Percentiles rank a stretch among this genome's conserved stretches.
These are phyloP conservation scores for Ptychoptera contaminata DNA, from an alignment of 2,888 invertebrate genomes.

Conservation along the genomic window DNA sequence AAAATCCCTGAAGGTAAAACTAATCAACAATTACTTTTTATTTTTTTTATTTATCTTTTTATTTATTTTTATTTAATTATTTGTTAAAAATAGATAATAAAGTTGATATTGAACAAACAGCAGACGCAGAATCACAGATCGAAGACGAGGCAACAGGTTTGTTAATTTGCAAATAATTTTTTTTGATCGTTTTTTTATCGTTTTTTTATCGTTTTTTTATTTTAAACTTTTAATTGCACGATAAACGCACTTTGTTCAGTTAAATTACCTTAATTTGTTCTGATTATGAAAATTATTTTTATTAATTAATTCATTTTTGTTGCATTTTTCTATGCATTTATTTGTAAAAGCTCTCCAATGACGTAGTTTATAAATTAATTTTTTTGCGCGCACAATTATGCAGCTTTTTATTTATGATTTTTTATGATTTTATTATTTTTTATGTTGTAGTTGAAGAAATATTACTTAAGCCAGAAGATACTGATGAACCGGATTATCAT, in stretches of 20 bases:
- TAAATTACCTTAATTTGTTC: too few relatives aligned
- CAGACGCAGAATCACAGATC: slow-evolving; percentile 23
- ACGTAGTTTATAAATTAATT: not conserved
- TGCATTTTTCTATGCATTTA: too few relatives aligned
- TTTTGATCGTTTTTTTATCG: slow-evolving; percentile 11
- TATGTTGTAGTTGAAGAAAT: too few relatives aligned
- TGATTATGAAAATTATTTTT: too few relatives aligned
- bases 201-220: slow-evolving; percentile 6
- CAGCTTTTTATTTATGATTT: not conserved
- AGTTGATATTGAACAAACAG: slow-evolving; percentile 31
- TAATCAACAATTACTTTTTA: slow-evolving; percentile 1
- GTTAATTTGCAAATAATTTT: slow-evolving; percentile 15
- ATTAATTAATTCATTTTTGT: too few relatives aligned
- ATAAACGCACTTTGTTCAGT: too few relatives aligned
- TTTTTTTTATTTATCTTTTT: slow-evolving; percentile 6
- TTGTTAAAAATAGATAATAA: slow-evolving; percentile 24
- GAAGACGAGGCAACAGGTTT: slow-evolving; percentile 8
- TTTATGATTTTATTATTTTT: too few relatives aligned
- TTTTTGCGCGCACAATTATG: slow-evolving; percentile 4
- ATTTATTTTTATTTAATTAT: slow-evolving; percentile 5
- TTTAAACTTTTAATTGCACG: too few relatives aligned
- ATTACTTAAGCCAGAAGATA: too few relatives aligned
- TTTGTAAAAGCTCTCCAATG: too few relatives aligned
- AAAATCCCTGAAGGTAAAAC: slow-evolving; percentile 12
- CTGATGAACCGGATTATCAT: not conserved